Conservation (phyloP, 1,140 invertebrate species). For the Drosophila busckii region DNA sequence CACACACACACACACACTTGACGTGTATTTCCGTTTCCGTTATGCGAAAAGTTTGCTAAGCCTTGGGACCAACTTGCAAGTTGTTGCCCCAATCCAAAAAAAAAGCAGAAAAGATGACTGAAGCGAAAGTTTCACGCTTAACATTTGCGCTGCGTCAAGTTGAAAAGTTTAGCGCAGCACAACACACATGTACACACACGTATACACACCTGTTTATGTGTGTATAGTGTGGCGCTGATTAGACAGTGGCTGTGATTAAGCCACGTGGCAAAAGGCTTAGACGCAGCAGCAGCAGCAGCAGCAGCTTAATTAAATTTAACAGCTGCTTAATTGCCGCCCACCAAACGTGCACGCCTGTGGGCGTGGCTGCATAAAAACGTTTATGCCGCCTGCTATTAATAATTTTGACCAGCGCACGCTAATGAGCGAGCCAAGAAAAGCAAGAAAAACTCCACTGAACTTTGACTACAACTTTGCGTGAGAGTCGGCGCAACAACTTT, state of each 20-base stretch:
- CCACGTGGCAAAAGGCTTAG: slow-evolving; percentile 55
- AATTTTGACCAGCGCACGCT: slow-evolving; percentile 73
- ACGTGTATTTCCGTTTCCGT: slow-evolving; percentile 73
- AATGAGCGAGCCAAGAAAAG: too few species aligned
- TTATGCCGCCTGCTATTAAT: slow-evolving; percentile 50
- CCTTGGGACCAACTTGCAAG: slow-evolving; percentile 38
- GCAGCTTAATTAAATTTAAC: slow-evolving; percentile 72
- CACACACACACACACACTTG: slow-evolving; percentile 63
- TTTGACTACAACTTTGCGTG: slow-evolving; percentile 47
- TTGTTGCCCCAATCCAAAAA: slow-evolving; percentile 41
- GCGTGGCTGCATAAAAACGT: slow-evolving; percentile 13
- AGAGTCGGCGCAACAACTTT: slow-evolving; percentile 32
- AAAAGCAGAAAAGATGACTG: slow-evolving; percentile 16
- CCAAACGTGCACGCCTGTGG: slow-evolving; percentile 10
- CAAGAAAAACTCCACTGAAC: slow-evolving; percentile 61
- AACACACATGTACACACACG: slow-evolving; percentile 19
- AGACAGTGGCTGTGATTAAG: slow-evolving; percentile 61
- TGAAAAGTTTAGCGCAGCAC: slow-evolving; percentile 57
- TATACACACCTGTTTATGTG: slow-evolving; percentile 24
- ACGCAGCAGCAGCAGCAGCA: too few species aligned
- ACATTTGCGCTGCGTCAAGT: slow-evolving; percentile 65
- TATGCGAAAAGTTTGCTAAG: slow-evolving; percentile 62
- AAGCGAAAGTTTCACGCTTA: slow-evolving; percentile 58
- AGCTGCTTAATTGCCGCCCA: slow-evolving; percentile 68
- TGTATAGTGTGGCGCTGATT: too few species aligned